Evolutionary conservation across 2,888 invertebrate species (phyloP).

Genomic region (Tetropium fuscum): DNA sequence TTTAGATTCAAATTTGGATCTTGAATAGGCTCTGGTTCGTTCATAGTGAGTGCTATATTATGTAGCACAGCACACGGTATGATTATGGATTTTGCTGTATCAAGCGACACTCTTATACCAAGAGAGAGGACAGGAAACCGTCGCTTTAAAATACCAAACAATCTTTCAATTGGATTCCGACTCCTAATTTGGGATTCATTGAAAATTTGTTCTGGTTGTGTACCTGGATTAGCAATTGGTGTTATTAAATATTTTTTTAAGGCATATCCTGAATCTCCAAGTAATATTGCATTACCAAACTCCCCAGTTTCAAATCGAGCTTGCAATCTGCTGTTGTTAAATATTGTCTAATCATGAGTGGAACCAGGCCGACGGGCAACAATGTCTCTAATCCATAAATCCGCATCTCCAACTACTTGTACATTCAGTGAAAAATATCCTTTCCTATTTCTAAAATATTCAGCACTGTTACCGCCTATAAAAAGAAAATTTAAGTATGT

Average conservation of each 20-base stretch:
- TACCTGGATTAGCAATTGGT: constrained; percentile 43
- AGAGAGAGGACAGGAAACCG: constrained; percentile 19
- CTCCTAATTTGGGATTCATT: constrained; percentile 54
- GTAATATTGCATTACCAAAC: too few relatives aligned
- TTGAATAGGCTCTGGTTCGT: not conserved
- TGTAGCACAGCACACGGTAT: not conserved
- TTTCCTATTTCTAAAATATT: too few relatives aligned
- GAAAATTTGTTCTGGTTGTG: constrained; percentile 46
- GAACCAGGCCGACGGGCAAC: too few relatives aligned
- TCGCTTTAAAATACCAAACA: constrained; percentile 49
- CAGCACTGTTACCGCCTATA: too few relatives aligned
- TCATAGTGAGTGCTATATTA: constrained; percentile 5
- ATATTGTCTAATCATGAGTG: too few relatives aligned
- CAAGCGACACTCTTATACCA: constrained; percentile 26
- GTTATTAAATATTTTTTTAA: constrained; percentile 51
- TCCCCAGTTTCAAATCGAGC: too few relatives aligned
- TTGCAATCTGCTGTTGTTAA: too few relatives aligned
- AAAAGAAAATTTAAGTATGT: too few relatives aligned
- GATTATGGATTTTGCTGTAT: constrained; percentile 3
- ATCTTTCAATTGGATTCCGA: constrained; percentile 53
- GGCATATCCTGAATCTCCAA: too few relatives aligned
- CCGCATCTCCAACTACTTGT: too few relatives aligned
- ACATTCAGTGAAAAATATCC: too few relatives aligned
- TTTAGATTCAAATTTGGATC: not conserved
- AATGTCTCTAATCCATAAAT: too few relatives aligned